Evolutionary conservation across 2,797 vertebrate genomes (phyloP).

Genomic region (Nyctibius grandis): DNA sequence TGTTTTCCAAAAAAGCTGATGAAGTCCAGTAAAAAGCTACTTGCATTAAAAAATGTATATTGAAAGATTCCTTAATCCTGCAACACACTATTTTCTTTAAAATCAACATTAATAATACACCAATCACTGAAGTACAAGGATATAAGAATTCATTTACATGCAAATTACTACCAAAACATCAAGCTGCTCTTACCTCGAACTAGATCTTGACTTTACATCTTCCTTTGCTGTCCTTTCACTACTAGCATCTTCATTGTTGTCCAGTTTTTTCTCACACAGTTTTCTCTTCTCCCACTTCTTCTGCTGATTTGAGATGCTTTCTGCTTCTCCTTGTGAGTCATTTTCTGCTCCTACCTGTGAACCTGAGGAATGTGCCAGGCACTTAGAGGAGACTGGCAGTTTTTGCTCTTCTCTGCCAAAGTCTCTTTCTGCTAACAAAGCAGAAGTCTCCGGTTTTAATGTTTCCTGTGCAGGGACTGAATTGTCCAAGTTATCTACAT

Average conservation of each 20-base stretch:
- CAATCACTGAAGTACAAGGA: background rate
- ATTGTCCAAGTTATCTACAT: slow-evolving; percentile 68
- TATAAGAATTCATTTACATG: background rate
- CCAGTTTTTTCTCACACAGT: slow-evolving; percentile 47
- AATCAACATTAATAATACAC: background rate
- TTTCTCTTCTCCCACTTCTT: slow-evolving; percentile 71
- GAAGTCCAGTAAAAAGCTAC: background rate
- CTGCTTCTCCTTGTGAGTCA: slow-evolving; percentile 51
- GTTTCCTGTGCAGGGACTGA: slow-evolving; percentile 54
- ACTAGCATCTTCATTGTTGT: slow-evolving; percentile 25
- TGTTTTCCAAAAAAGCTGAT: background rate
- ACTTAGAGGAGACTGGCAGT: slow-evolving; percentile 78
- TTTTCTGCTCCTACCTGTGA: slow-evolving; percentile 65
- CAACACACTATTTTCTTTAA: background rate
- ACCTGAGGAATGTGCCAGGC: slow-evolving; percentile 77
- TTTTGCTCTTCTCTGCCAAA: slow-evolving; percentile 52
- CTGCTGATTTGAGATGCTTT: slow-evolving; percentile 56
- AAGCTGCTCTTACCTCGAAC: slow-evolving; percentile 69
- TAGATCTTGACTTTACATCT: slow-evolving; percentile 68
- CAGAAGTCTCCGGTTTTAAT: slow-evolving; percentile 60
- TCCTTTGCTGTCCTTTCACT: slow-evolving; percentile 63
- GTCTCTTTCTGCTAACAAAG: slow-evolving; percentile 58
- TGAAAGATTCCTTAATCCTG: background rate
- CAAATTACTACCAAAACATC: background rate
- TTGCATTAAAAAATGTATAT: background rate